Evolutionary conservation across 37 sponge, comb jelly and placozoan genomes (phyloP).

Genomic region (Haliclona indistincta): DNA sequence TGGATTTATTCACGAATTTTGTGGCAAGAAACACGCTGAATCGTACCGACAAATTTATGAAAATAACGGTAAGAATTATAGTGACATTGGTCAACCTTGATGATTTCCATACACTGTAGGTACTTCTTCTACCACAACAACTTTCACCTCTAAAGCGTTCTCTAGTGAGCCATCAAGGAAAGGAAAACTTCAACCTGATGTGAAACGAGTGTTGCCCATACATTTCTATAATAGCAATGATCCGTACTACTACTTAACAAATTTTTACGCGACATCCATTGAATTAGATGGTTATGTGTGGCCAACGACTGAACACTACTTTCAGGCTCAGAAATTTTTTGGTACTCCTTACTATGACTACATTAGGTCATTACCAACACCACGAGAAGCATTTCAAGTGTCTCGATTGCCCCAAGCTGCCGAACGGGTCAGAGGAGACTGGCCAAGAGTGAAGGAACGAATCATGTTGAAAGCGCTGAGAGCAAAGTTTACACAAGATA

Average conservation of each 20-base stretch:
- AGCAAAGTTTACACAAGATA: constrained; percentile 60
- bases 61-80: not conserved
- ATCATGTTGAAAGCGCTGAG: constrained; percentile 64
- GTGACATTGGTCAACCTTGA: not conserved
- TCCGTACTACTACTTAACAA: constrained; percentile 79
- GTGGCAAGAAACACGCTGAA: constrained; percentile 15
- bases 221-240: constrained; percentile 57
- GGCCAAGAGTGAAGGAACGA: constrained; percentile 64
- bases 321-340: constrained; percentile 85
- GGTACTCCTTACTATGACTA: constrained; percentile 66
- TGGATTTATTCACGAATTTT: too few species aligned
- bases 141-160: too few species aligned
- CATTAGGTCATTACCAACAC: constrained; percentile 9
- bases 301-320: constrained; percentile 83
- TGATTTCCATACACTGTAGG: too few species aligned
- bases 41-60: not conserved
- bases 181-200: not conserved
- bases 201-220: constrained; percentile 9
- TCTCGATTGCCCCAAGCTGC: constrained; percentile 33
- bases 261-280: constrained; percentile 53
- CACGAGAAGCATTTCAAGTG: constrained; percentile 68
- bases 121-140: not conserved
- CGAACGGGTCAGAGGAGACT: constrained; percentile 56
- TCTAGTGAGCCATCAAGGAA: not conserved
- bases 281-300: constrained; percentile 48